Conservation (phyloP, 2,797 vertebrate species). For the Hirundo rustica region DNA sequence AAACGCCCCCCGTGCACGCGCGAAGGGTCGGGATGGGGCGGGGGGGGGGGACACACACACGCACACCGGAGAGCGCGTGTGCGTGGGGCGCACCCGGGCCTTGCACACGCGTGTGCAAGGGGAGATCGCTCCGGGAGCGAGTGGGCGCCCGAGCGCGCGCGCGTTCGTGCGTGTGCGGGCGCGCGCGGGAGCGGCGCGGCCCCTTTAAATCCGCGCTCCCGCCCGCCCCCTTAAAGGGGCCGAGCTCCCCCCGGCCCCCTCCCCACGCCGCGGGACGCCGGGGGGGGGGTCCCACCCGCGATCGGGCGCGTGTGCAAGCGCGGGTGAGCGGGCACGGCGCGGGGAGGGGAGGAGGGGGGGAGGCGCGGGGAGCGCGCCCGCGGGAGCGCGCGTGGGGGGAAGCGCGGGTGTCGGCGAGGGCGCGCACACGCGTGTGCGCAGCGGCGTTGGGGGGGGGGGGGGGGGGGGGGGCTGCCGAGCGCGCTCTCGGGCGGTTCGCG, state of each 20-base stretch:
- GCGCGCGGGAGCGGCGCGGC: no score
- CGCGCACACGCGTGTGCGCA: neutral
- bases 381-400: neutral
- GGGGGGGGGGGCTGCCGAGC: no score
- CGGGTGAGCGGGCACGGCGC: neutral
- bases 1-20: neutral
- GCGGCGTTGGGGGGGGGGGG: no score
- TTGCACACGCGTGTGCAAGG: neutral
- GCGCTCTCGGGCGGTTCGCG: neutral
- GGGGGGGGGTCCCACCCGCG: neutral
- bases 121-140: neutral
- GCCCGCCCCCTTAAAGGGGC: neutral
- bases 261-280: neutral
- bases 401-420: neutral
- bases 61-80: no score
- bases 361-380: neutral
- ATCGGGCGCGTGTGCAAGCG: neutral
- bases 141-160: neutral
- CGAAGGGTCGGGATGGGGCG: no score
- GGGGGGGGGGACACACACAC: no score
- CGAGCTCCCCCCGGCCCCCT: neutral
- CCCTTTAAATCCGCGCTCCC: neutral
- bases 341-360: no score
- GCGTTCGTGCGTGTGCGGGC: neutral
- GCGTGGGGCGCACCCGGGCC: neutral